Conservation (phyloP, 1,140 invertebrate genomes). For the Heliconius eleuchia region DNA sequence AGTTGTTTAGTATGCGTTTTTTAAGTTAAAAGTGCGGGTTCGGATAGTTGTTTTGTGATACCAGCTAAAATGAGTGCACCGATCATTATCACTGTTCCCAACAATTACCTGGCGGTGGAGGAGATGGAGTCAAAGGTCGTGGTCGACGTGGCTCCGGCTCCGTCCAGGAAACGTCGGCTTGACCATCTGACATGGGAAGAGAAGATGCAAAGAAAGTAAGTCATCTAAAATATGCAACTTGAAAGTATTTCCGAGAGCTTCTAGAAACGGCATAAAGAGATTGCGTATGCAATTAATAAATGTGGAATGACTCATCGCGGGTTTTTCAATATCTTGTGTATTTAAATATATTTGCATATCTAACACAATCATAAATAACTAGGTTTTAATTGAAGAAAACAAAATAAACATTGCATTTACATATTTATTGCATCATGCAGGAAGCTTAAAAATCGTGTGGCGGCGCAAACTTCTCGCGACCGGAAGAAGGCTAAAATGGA, state of each 20-base stretch:
- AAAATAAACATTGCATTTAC: background rate
- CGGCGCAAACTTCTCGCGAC: slow-evolving; percentile 98
- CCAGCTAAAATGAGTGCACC: slow-evolving; percentile 72
- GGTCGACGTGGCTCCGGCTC: slow-evolving; percentile 67
- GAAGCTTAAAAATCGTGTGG: slow-evolving; percentile 98
- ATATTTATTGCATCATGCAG: slow-evolving; percentile 80
- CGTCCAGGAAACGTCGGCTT: slow-evolving; percentile 85
- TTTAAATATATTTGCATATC: background rate
- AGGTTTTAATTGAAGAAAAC: background rate
- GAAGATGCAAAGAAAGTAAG: slow-evolving; percentile 91
- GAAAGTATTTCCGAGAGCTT: background rate
- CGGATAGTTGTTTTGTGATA: slow-evolving; percentile 47
- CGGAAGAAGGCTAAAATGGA: slow-evolving; percentile 97
- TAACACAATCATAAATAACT: background rate
- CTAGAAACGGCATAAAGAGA: slow-evolving; percentile 13
- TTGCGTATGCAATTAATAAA: slow-evolving; percentile 8
- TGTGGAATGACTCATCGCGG: background rate
- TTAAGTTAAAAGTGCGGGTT: slow-evolving; percentile 43
- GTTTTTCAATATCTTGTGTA: background rate
- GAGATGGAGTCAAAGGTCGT: slow-evolving; percentile 76
- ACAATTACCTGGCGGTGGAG: slow-evolving; percentile 81
- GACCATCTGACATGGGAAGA: slow-evolving; percentile 92
- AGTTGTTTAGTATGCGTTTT: slow-evolving; percentile 42
- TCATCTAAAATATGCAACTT: slow-evolving; percentile 41
- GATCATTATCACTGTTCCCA: slow-evolving; percentile 81